Base-by-base conservation (phyloP, 2,888 invertebrate genomes). In the Leistus spinibarbis region DNA sequence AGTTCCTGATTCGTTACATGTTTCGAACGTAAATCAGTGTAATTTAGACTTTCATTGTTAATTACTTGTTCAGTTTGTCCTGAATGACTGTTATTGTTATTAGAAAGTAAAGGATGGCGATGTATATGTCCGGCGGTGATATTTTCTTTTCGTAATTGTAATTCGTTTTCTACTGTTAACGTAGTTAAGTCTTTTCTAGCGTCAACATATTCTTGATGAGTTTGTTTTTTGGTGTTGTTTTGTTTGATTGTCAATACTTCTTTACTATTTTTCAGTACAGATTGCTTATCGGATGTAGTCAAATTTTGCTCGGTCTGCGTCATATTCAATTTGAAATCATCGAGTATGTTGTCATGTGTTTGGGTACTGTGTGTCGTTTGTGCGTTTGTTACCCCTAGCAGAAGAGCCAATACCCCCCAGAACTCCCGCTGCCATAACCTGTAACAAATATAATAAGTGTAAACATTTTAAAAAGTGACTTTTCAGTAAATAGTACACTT, bases 101-200 rank as follows among this genome's bases (percentile, higher is more conserved):
- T 73, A 73, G 73, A 73, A 73, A 73, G 73, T 73, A 60, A 17
- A 64, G 16, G 2, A 16, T n/a, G 10, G 24, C 24, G 64, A 64
- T 23, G 27, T 40, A 22, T 64, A 69, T 69, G 20, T 76, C 56
- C 16, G 77, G 76, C 27, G 78, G 75, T 77, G 76, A 78, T 67
- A 78, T 78, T 75, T 78, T 73, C 62, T 77, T 65, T 68, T 22
- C 24, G 53, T 56, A 74, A 76, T 54, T 78, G 70, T 16, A 70
- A 57, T 53, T 76, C 54, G 70, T 65, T 66, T 76, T 63, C 63
- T 57, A 69, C 40, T 70, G 16, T 70, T 75, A 76, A 76, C 20
- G 24, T 74, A 10, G 57, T 60, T 10, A 64, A 40, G 64, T 64
- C 62, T 76, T 56, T 54, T 24, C 69, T 40, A 67, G 17, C 67